phyloP scores from a whole-genome alignment of 1,140 invertebrate species.

The Drosophila parvula region DNA sequence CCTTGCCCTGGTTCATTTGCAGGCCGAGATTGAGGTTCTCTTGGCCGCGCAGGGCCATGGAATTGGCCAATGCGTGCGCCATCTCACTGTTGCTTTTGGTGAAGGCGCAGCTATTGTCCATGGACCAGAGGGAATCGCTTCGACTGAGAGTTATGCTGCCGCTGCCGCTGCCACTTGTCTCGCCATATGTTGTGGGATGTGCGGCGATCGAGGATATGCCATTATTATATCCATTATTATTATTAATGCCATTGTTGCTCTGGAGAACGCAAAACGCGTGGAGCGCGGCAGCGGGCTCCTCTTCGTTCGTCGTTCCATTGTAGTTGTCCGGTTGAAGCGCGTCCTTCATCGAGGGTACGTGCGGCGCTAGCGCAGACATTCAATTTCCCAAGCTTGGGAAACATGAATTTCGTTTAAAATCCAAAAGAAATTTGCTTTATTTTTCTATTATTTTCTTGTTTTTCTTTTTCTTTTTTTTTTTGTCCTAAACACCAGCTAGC shows the following conservation, averaged over 20 bases:
- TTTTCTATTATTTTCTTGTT: conserved; percentile 11
- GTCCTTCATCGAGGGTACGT: conserved; percentile 34
- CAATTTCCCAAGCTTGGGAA: neutral
- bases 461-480: conserved; percentile 11
- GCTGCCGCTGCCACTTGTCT: neutral
- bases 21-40: neutral
- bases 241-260: conserved; percentile 26
- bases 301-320: conserved; percentile 24
- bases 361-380: conserved; percentile 40
- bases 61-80: conserved; percentile 4
- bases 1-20: conserved; percentile 51
- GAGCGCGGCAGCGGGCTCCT: conserved; percentile 25
- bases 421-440: conserved; percentile 3
- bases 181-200: neutral
- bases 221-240: conserved; percentile 3
- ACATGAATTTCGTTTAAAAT: conserved; percentile 13
- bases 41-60: conserved; percentile 41
- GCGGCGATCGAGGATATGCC: neutral
- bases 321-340: conserved; percentile 35
- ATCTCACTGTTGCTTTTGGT: conserved; percentile 4
- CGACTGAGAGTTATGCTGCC: conserved; percentile 1
- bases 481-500: conserved; percentile 28
- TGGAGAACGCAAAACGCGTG: conserved; percentile 41
- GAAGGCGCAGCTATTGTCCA: neutral
- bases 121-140: conserved; percentile 9